Base-by-base conservation (phyloP, 2,888 invertebrate genomes). In the Synanthedon vespiformis region DNA sequence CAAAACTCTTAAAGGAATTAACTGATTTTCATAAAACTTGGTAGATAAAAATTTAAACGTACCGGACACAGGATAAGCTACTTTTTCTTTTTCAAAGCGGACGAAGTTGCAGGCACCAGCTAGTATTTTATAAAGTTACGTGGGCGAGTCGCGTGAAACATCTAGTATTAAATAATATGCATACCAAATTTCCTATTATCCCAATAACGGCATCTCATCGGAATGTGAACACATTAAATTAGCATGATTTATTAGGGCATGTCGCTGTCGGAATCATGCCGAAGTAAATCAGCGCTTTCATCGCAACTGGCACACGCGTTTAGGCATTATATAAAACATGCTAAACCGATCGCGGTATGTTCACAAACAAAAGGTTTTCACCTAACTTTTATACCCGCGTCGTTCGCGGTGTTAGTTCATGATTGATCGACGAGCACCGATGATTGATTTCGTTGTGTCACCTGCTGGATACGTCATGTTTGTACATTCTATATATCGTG, bases 381-480 rank as follows among this genome's bases (percentile, higher is more conserved):
- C 14, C 44, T 44, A 44, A 44, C 44, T 48, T 48, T 44, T 14
- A 5, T 50, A n/a, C 50, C 12, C 6, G 40, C 40, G 41, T 40
- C 53, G 53, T 44, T 55, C 53, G 47, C 49, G 49, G 47, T 47
- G 52, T 57, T 56, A 58, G 58, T 14, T n/a, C 44, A 72, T 74
- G 77, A 77, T 76, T 66, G 72, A 77, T 77, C 60, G 68, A 54
- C 58, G 63, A 61, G 63, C 56, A 56, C 58, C 55, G 61, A 60
- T 68, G 69, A 73, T 73, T 72, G 72, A 73, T 73, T 70, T 64
- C 58, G 58, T 40, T 50, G 58, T 68, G 68, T 65, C 64, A 68
- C 63, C 63, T 67, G 68, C 70, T 68, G 58, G 63, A 65, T 67
- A 8, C 44, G 13, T 44, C 14, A 12, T 44, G 44, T 44, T 44